Evolutionary conservation across 37 sponge, comb jelly and placozoan species (phyloP), one percentile per base, ranked within the genome.

Genomic region (Mnemiopsis leidyi): DNA sequence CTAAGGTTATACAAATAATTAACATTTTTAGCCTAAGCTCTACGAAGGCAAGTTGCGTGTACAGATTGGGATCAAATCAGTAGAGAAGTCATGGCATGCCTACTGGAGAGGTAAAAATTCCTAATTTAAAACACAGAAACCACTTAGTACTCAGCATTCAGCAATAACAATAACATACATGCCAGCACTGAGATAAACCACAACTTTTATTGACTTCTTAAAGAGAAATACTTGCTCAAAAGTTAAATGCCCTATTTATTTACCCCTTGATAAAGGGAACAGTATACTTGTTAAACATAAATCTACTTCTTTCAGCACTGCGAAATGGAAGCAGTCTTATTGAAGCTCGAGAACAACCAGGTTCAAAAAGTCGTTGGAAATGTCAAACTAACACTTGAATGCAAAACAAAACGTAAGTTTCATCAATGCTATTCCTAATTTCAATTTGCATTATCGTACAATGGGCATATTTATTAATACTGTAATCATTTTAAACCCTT

Each of bases 261-360:
- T n/a, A n/a, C n/a, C n/a, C n/a, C 61, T 13, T 48, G 61, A 48
- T 48, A 13, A 18, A 48, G 5, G 13, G 13, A 48, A 18, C 61
- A 18, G 9, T 18, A 48, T 48, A 18, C 61, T 18, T 18, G 5
- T 48, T 48, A 48, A 5, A 48, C 5, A 48, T 48, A 5, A 48
- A 13, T 48, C 13, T 18, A 48, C 13, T 48, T 18, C 5, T 48
- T 48, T 48, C 61, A 48, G 61, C 13, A 13, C 61, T 48, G 61
- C 61, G 61, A 48, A 32, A 77, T 77, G 79, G 79, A 77, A 31
- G 79, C 79, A 77, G 79, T 77, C 1, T 77, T 77, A 34, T 77
- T 77, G 36, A 77, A 36, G 33, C 35, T 77, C 30, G 79, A 77
- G 32, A 77, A 77, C 33, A 77, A 77, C 18, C 79, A 77, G 36